Percentiles rank a stretch among this genome's conserved stretches.
Conservation (phyloP, 1,140 invertebrate genomes). For the Ips typographus region DNA sequence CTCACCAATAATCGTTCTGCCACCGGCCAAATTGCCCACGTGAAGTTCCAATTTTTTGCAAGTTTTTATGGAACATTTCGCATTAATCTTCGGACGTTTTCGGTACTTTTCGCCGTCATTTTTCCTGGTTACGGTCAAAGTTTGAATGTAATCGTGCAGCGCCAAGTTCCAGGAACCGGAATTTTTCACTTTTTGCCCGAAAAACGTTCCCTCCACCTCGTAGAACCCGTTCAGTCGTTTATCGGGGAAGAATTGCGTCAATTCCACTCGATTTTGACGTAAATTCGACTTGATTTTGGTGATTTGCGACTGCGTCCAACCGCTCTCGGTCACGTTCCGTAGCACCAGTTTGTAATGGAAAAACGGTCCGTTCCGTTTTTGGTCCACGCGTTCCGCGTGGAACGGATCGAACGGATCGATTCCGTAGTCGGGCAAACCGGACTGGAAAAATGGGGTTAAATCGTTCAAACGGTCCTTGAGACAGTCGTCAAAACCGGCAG, state of each 20-base stretch:
- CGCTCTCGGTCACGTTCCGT: slow-evolving; percentile 70
- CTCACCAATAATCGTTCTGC: slow-evolving; percentile 65
- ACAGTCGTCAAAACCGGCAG: slow-evolving; percentile 68
- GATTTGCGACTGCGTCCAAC: slow-evolving; percentile 74
- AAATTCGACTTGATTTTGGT: slow-evolving; percentile 70
- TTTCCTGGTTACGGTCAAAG: slow-evolving; percentile 66
- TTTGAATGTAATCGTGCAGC: slow-evolving; percentile 73
- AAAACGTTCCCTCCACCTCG: slow-evolving; percentile 62
- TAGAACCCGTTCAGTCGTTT: slow-evolving; percentile 72
- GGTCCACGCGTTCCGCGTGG: slow-evolving; percentile 65
- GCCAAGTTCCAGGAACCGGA: slow-evolving; percentile 72
- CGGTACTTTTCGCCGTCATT: slow-evolving; percentile 50
- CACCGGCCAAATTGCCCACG: slow-evolving; percentile 69
- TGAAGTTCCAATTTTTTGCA: slow-evolving; percentile 76
- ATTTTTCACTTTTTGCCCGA: slow-evolving; percentile 62
- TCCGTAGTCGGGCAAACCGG: slow-evolving; percentile 70
- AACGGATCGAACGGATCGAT: slow-evolving; percentile 78
- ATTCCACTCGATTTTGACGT: slow-evolving; percentile 63
- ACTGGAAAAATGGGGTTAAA: slow-evolving; percentile 69
- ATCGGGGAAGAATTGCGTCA: slow-evolving; percentile 79
- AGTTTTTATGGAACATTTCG: slow-evolving; percentile 68
- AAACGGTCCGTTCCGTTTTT: slow-evolving; percentile 61
- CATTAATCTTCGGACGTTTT: slow-evolving; percentile 58
- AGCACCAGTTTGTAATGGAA: slow-evolving; percentile 71
- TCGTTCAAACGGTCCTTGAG: slow-evolving; percentile 73